A percentile compares a stretch with the other conserved stretches of the same genome.
Conservation (phyloP, 2,797 vertebrate genomes). For the Aphelocoma californica region DNA sequence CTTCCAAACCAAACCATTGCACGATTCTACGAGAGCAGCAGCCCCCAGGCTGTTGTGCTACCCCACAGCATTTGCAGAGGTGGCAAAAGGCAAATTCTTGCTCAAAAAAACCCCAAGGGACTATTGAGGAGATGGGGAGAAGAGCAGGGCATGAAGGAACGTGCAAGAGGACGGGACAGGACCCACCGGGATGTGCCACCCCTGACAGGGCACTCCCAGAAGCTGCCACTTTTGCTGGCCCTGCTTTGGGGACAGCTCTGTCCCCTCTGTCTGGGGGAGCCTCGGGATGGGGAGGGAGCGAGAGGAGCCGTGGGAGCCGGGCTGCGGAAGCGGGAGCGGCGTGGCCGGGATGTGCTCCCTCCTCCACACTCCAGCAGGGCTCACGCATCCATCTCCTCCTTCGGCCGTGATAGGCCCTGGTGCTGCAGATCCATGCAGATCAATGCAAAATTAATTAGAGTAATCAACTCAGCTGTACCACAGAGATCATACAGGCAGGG, state of each 20-base stretch:
- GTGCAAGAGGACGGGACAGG: not conserved
- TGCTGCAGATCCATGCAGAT: constrained; percentile 71
- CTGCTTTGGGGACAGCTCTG: not conserved
- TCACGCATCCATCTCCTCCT: constrained; percentile 62
- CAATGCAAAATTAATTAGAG: constrained; percentile 83
- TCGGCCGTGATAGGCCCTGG: constrained; percentile 44
- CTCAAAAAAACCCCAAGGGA: not conserved
- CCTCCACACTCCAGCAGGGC: not conserved
- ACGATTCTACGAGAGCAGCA: not conserved
- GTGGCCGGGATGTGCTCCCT: not conserved
- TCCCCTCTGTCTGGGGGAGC: accelerated
- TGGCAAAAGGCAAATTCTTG: not conserved
- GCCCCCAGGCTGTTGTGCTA: not conserved
- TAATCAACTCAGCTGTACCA: constrained; percentile 75
- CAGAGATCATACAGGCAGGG: constrained; percentile 69
- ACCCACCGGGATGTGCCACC: accelerated
- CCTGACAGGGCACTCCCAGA: not conserved
- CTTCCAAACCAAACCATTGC: not conserved
- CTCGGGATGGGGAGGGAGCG: accelerated
- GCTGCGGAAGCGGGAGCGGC: not conserved
- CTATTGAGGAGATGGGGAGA: not conserved
- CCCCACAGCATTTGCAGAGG: accelerated
- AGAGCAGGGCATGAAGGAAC: accelerated
- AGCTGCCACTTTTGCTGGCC: not conserved
- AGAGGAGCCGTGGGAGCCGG: accelerated